Percentiles rank a stretch among this genome's conserved stretches.
Evolutionary conservation across 2,797 vertebrate species (phyloP).

Genomic region (Novumbra hubbsi): DNA sequence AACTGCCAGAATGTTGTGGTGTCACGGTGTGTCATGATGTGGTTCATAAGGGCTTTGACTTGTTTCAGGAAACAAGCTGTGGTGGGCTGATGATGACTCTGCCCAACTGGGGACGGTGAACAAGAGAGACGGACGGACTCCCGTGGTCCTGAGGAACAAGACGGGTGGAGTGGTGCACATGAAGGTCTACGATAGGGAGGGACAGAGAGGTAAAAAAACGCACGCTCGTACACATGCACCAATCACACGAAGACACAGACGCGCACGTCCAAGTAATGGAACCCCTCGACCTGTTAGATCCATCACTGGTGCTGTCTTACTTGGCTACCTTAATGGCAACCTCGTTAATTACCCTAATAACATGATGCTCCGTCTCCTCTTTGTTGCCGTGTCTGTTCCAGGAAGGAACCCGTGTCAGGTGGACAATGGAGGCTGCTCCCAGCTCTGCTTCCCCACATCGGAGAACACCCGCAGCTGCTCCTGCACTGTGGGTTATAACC

Average conservation of each 20-base stretch:
- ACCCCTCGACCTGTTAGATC: too few species aligned
- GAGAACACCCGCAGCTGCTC: conserved; percentile 91
- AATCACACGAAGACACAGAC: too few species aligned
- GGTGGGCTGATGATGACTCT: conserved; percentile 96
- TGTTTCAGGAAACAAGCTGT: conserved; percentile 88
- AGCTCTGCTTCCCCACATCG: conserved; percentile 95
- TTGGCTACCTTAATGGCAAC: too few species aligned
- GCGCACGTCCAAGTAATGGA: too few species aligned
- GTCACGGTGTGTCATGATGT: too few species aligned
- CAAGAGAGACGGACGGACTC: conserved; percentile 90
- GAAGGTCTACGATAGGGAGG: conserved; percentile 93
- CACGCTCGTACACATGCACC: background rate
- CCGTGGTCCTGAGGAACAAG: conserved; percentile 85
- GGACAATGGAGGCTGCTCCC: conserved; percentile 95
- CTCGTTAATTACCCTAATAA: background rate
- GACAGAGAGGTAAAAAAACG: conserved; percentile 86
- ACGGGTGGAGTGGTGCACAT: conserved; percentile 93
- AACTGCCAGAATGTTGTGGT: background rate
- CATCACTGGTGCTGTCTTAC: too few species aligned
- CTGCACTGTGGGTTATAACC: conserved; percentile 93
- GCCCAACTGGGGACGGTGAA: conserved; percentile 90
- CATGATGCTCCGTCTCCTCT: background rate
- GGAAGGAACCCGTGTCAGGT: conserved; percentile 92
- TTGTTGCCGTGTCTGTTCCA: conserved; percentile 53
- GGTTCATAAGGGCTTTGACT: conserved; percentile 8